These are phyloP conservation scores for Mylabris phalerata DNA, from an alignment of 1,140 invertebrate genomes.

Conservation along the genomic window DNA sequence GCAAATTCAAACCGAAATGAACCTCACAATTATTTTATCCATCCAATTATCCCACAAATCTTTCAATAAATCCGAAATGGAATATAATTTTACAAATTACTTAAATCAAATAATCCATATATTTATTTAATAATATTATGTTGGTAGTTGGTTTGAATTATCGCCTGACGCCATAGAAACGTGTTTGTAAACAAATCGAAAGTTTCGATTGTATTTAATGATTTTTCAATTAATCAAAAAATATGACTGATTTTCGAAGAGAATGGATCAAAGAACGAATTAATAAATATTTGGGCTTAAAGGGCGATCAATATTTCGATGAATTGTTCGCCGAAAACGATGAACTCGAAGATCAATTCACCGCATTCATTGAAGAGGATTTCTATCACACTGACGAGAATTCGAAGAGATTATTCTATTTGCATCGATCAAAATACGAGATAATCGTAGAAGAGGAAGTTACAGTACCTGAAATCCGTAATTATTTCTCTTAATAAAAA, in stretches of 20 bases:
- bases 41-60: too few species aligned
- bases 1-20: background rate
- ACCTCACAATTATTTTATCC: too few species aligned
- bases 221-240: conserved; percentile 4
- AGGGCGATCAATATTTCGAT: conserved; percentile 40
- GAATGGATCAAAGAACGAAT: conserved; percentile 44
- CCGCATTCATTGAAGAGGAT: conserved; percentile 41
- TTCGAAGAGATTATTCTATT: conserved; percentile 39
- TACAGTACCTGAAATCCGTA: conserved; percentile 43
- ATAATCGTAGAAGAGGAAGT: conserved; percentile 45
- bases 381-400: conserved; percentile 32
- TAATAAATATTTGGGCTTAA: conserved; percentile 38
- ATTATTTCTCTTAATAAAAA: background rate
- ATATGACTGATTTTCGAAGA: conserved; percentile 37
- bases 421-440: conserved; percentile 44
- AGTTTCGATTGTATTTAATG: background rate
- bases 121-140: too few species aligned
- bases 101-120: too few species aligned
- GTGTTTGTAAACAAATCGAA: conserved; percentile 1
- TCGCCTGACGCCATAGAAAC: background rate
- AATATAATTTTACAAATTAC: too few species aligned
- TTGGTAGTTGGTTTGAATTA: too few species aligned
- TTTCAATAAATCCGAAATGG: too few species aligned
- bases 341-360: conserved; percentile 40
- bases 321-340: conserved; percentile 42